phyloP scores from a whole-genome alignment of 2,888 invertebrate genomes.

The Scaptomyza caliginosa region DNA sequence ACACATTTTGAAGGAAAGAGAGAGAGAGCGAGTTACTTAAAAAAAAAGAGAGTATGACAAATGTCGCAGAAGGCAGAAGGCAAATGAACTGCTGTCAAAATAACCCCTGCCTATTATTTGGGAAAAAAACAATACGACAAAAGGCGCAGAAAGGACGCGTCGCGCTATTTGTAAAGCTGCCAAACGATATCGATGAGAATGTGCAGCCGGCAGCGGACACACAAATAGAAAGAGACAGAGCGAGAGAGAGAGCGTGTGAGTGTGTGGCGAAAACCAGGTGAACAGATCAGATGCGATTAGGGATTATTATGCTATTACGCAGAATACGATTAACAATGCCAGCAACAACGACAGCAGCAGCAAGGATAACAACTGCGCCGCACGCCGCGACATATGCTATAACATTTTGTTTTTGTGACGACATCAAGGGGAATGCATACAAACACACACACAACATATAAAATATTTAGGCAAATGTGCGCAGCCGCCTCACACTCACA shows the following conservation, averaged over 20 bases:
- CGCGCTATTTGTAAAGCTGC: constrained; percentile 68
- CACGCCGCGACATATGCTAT: constrained; percentile 76
- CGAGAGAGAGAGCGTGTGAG: constrained; percentile 2
- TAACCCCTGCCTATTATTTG: constrained; percentile 70
- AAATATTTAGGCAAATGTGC: constrained; percentile 73
- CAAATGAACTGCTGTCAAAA: constrained; percentile 80
- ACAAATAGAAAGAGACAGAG: not conserved
- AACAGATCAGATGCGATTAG: constrained; percentile 81
- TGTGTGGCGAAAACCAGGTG: constrained; percentile 66
- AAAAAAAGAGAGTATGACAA: constrained; percentile 49
- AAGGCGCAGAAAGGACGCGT: constrained; percentile 65
- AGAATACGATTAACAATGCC: constrained; percentile 79
- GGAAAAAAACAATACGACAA: constrained; percentile 46
- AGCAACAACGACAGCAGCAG: constrained; percentile 21
- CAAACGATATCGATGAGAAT: constrained; percentile 64
- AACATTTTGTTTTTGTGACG: constrained; percentile 22
- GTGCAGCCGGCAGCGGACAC: constrained; percentile 65
- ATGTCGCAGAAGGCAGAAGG: constrained; percentile 67
- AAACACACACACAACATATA: not conserved
- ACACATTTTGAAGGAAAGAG: constrained; percentile 46
- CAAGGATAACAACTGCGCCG: constrained; percentile 71
- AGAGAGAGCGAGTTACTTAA: not conserved
- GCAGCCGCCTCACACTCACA: constrained; percentile 49
- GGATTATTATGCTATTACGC: constrained; percentile 82
- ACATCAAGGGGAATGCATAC: not conserved